Base-by-base conservation (phyloP, 1,140 invertebrate genomes). In the Polypedilum vanderplanki region DNA sequence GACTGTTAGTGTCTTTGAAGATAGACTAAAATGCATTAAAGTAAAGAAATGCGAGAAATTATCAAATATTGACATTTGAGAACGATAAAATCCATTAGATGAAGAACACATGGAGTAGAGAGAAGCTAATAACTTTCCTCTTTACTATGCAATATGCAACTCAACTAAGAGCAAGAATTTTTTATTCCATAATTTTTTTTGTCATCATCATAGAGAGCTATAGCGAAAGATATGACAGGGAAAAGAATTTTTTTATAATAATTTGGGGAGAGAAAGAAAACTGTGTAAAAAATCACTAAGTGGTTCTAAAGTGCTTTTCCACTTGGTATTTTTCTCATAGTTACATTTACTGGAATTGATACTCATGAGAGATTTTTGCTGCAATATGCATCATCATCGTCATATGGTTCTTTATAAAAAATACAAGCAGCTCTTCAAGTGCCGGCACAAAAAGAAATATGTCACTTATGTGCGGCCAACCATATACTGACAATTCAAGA, bases 241-340 rank as follows among this genome's bases (percentile, higher is more conserved):
- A 33, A 33, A 33, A 33, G 5, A 33, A 33, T 3, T 3, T n/a
- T n/a, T n/a, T 33, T 33, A 33, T 33, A 33, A 33, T 3, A 33
- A 33, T 33, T 33, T 33, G 24, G 24, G 24, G 24, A 33, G 24
- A 33, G 24, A 33, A 33, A 33, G 24, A 57, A 70, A 70, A 18
- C 65, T 70, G 65, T 70, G n/a, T n/a, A n/a, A 20, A 70, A 70
- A 70, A 70, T 70, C 65, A 70, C 65, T 70, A 70, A 70, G 65
- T 70, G 65, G 17, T 70, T 70, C 65, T 22, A 18, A 70, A 70
- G 65, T 70, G 65, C 65, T 70, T 70, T 70, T 70, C 65, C 65
- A 70, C 65, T 70, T 22, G 17, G 65, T 22, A 70, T 20, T 20
- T 70, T 70, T 70, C 65, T 70, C 65, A 70, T 70, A n/a, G n/a